phyloP scores from a whole-genome alignment of 2,888 invertebrate genomes.

The Cactoblastis cactorum region DNA sequence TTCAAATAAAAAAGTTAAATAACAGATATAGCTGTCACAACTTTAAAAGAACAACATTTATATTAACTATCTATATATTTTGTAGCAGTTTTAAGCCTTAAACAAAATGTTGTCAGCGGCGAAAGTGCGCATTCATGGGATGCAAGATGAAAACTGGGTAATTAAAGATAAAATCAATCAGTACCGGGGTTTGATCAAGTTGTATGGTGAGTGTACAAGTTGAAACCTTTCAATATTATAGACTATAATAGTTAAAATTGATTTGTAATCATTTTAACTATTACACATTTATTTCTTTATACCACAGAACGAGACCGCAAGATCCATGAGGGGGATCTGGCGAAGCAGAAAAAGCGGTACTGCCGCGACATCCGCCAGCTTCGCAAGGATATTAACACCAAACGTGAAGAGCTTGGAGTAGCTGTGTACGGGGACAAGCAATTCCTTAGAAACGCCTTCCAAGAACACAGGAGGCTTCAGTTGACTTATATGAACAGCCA shows the following conservation, averaged over 20 bases:
- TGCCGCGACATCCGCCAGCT: conserved; percentile 75
- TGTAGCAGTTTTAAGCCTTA: neutral
- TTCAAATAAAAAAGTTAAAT: neutral
- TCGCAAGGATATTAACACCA: conserved; percentile 75
- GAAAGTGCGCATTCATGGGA: conserved; percentile 80
- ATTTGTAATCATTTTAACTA: too few relatives aligned
- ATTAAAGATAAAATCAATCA: conserved; percentile 83
- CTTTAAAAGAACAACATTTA: neutral
- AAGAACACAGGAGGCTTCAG: conserved; percentile 78
- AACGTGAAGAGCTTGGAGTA: conserved; percentile 78
- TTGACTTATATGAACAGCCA: conserved; percentile 78
- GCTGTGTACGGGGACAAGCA: conserved; percentile 81
- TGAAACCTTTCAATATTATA: neutral
- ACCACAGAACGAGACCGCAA: conserved; percentile 80
- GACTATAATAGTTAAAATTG: neutral
- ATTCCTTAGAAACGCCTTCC: conserved; percentile 77
- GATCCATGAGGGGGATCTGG: conserved; percentile 79
- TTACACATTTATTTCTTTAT: too few relatives aligned
- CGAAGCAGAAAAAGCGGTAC: conserved; percentile 74
- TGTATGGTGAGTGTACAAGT: conserved; percentile 75
- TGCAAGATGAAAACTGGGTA: conserved; percentile 82
- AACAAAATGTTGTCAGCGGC: conserved; percentile 74
- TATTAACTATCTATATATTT: neutral
- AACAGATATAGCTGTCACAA: neutral
- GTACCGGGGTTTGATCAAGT: conserved; percentile 82